Percentiles rank a stretch among this genome's conserved stretches.
Conservation (phyloP, 2,113 vertebrate species). For the Lagopus muta region DNA sequence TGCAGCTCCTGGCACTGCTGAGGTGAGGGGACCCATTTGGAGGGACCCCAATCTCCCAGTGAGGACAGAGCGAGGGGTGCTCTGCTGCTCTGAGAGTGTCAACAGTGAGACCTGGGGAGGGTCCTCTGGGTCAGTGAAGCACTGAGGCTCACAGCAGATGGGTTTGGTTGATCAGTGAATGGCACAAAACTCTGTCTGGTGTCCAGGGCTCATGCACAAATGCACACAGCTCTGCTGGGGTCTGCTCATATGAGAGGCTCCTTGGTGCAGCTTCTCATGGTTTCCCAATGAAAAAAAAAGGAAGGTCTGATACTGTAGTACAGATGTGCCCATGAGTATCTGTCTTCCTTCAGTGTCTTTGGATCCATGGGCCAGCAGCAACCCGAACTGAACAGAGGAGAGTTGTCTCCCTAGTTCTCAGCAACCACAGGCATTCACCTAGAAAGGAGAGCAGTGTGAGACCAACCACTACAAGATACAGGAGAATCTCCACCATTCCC, state of each 20-base stretch:
- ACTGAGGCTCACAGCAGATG: not conserved
- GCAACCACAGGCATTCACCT: not conserved
- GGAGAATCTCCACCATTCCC: not conserved
- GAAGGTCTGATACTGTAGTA: not conserved
- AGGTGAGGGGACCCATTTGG: too few species aligned
- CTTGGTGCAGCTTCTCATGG: rapidly evolving
- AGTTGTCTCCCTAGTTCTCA: not conserved
- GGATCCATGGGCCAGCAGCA: not conserved
- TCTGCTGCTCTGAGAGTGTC: not conserved
- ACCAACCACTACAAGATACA: not conserved
- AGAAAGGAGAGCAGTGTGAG: too few species aligned
- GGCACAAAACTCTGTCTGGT: not conserved
- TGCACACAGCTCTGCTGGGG: not conserved
- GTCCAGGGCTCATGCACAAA: not conserved
- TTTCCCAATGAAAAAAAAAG: not conserved
- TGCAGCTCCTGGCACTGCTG: not conserved
- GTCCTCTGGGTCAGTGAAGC: not conserved
- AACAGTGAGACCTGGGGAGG: too few species aligned
- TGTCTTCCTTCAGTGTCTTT: not conserved
- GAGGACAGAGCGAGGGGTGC: not conserved
- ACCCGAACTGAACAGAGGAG: not conserved
- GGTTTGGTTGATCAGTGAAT: not conserved
- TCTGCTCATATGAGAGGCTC: not conserved
- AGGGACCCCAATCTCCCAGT: too few species aligned
- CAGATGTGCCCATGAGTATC: rapidly evolving